Percentiles rank a stretch among this genome's conserved stretches.
phyloP scores from a whole-genome alignment of 1,140 invertebrate species.

The Drosophila neocordata region DNA sequence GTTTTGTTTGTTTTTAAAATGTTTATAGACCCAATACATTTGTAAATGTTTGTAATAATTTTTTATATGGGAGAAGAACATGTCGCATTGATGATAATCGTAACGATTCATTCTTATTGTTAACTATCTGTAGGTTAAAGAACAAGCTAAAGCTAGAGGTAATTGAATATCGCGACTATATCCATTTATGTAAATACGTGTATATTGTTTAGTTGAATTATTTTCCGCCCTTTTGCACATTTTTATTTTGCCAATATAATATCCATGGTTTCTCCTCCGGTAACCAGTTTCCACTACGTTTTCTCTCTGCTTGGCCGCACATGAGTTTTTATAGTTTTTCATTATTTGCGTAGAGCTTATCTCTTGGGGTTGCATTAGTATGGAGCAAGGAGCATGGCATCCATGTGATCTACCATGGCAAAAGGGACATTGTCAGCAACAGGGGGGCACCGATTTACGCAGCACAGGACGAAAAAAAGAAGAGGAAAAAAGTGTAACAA shows the following conservation, averaged over 20 bases:
- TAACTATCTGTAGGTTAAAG: neutral
- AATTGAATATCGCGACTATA: constrained; percentile 73
- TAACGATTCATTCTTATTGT: neutral
- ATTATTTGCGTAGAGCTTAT: constrained; percentile 79
- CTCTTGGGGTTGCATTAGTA: constrained; percentile 67
- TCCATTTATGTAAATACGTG: constrained; percentile 81
- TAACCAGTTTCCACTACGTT: constrained; percentile 11
- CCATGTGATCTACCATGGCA: constrained; percentile 9
- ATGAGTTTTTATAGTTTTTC: constrained; percentile 81
- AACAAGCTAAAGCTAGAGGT: constrained; percentile 33
- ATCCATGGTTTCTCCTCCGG: constrained; percentile 41
- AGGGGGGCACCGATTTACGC: constrained; percentile 13
- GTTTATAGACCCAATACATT: constrained; percentile 72
- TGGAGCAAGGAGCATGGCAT: constrained; percentile 25
- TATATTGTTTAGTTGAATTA: constrained; percentile 81
- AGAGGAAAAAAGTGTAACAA: constrained; percentile 25
- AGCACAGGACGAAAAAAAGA: constrained; percentile 14
- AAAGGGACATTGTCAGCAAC: constrained; percentile 1
- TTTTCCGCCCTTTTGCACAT: constrained; percentile 77
- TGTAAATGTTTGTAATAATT: constrained; percentile 71
- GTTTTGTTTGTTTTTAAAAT: constrained; percentile 43
- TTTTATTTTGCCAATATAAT: constrained; percentile 78
- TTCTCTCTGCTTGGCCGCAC: constrained; percentile 51
- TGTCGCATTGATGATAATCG: neutral
- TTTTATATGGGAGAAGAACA: constrained; percentile 34